These are phyloP conservation scores for Hydropsyche tenuis DNA, from an alignment of 1,140 invertebrate genomes.

Conservation along the genomic window DNA sequence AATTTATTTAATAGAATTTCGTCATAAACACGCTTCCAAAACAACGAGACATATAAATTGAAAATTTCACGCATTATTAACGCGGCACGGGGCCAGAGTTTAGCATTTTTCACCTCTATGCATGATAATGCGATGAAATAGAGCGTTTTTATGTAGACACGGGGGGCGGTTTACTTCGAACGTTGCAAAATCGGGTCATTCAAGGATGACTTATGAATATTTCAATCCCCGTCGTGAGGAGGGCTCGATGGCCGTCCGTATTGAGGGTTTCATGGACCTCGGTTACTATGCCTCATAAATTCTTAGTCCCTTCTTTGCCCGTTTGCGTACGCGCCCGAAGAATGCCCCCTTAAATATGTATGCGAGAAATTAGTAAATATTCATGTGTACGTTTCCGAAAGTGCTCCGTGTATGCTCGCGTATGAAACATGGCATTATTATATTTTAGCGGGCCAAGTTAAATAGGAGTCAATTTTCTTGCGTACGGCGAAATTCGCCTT, in stretches of 20 bases:
- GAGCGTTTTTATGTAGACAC: no score
- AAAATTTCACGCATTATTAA: no score
- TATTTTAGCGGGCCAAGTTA: not conserved
- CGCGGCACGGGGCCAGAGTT: no score
- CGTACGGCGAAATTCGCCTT: not conserved
- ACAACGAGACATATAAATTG: no score
- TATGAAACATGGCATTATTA: not conserved
- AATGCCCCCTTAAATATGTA: not conserved
- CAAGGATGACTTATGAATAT: conserved; percentile 22
- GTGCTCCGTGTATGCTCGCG: conserved; percentile 1
- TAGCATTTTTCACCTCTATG: no score
- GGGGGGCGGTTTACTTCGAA: not conserved
- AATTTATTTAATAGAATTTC: no score
- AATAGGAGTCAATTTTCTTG: conserved; percentile 23
- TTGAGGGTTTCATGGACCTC: conserved; percentile 24
- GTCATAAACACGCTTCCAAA: no score
- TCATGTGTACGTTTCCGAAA: no score
- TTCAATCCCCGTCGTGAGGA: conserved; percentile 21
- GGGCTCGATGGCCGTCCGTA: not conserved
- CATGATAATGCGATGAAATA: no score
- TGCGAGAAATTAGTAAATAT: no score
- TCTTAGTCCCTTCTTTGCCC: conserved; percentile 4
- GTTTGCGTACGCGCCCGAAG: not conserved
- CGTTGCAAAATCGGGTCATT: conserved; percentile 18
- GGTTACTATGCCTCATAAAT: conserved; percentile 22